Base-by-base conservation (phyloP, 2,113 vertebrate species). In the Brachyistius frenatus region DNA sequence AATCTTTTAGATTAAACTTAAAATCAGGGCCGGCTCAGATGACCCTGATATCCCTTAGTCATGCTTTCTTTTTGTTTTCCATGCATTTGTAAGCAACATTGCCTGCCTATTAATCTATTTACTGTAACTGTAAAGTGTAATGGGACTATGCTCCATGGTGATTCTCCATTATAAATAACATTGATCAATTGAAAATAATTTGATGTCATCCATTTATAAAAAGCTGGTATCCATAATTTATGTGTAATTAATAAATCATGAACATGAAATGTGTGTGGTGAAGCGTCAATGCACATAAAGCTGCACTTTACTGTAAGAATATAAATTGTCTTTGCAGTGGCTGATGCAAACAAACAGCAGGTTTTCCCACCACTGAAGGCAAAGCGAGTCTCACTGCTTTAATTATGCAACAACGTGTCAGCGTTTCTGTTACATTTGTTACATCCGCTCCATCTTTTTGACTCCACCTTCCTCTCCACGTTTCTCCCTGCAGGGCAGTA, bases 401-500 rank as follows among this genome's bases (percentile, higher is more conserved):
- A 16, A 31, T 33, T 65, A 55, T 49, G 44, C 5, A 65, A 55
- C 33, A 60, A 50, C 36, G 16, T 30, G 47, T 67, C 4, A 32
- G 5, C 1, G 1, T 5, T 57, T 65, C 60, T 63, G 46, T 55
- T 16, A 62, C 37, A 65, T 53, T 66, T 63, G 23, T 23, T 46
- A 36, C 37, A 32, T 50, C 15, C 36, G 49, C 68, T 77, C 79
- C 16, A 1, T 1, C 60, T 47, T 65, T 56, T 37, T 82, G 23
- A 87, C 57, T 76, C 30, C 7, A 55, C 16, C 61, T 55, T 71
- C 23, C 11, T 80, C 7, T 76, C 36, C 65, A 64, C 11, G 0
- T 88, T 72, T 78, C 63, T 36, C 60, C 50, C 86, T 78, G 58
- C 91, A 95, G 94, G 89, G 92, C 91, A 31, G 92, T 94, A 33